These are phyloP conservation scores for Nyctibius grandis DNA, from an alignment of 2,797 vertebrate genomes.

Conservation along the genomic window DNA sequence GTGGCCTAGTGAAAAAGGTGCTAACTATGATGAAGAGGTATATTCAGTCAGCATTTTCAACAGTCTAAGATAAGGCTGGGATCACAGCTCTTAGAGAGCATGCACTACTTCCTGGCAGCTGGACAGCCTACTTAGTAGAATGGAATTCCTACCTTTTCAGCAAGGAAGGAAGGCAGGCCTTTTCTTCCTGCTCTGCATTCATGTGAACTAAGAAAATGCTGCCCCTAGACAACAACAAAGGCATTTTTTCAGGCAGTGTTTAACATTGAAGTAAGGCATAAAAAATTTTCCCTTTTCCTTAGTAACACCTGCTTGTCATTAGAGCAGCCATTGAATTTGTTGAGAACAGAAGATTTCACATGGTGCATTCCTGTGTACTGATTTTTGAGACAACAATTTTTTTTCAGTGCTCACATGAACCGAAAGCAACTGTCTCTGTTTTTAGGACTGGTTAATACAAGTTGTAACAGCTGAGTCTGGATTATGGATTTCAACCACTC, in stretches of 20 bases:
- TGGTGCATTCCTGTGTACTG: background rate
- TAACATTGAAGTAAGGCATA: background rate
- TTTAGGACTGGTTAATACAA: background rate
- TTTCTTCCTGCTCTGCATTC: background rate
- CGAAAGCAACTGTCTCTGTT: background rate
- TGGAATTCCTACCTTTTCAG: background rate
- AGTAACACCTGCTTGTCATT: background rate
- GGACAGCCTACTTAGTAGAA: background rate
- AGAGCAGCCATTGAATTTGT: background rate
- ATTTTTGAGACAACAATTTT: background rate
- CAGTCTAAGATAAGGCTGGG: background rate
- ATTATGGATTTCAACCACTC: background rate
- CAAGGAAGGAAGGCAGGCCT: background rate
- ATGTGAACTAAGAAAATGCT: background rate
- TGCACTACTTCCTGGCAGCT: background rate
- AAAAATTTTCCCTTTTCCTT: background rate
- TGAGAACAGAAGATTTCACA: background rate
- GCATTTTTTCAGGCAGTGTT: background rate
- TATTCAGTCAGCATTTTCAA: background rate
- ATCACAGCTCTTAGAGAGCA: background rate
- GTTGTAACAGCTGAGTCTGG: background rate
- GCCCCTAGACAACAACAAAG: background rate
- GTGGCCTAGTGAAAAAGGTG: background rate
- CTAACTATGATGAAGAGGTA: background rate
- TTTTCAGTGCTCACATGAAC: background rate